Evolutionary conservation across 2,113 vertebrate genomes (phyloP).

Genomic region (Orcinus orca): DNA sequence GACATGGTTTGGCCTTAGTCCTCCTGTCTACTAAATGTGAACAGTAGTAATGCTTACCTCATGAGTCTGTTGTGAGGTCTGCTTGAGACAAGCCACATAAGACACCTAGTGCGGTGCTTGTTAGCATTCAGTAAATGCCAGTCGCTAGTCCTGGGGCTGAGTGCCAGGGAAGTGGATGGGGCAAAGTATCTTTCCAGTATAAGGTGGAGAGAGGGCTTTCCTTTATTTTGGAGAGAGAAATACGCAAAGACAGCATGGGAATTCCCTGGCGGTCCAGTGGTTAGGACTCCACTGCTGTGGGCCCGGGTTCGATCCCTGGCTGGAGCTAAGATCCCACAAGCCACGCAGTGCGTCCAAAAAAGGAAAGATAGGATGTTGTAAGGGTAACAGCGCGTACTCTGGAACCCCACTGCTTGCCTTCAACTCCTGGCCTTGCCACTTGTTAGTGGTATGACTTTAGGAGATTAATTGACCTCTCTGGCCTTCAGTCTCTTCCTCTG

Average conservation of each 20-base stretch:
- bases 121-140: not conserved
- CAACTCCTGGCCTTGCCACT: not conserved
- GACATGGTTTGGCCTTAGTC: not conserved
- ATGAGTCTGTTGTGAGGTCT: not conserved
- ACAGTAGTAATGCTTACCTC: no score
- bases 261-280: not conserved
- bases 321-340: not conserved
- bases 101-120: not conserved
- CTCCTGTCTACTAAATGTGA: not conserved
- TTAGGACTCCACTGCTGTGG: not conserved
- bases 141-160: not conserved
- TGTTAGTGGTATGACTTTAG: not conserved
- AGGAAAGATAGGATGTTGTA: not conserved
- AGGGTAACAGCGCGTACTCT: fast-evolving
- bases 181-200: not conserved
- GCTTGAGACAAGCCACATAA: not conserved
- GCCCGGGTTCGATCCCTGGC: not conserved
- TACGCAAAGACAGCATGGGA: not conserved
- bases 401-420: not conserved
- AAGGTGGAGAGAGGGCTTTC: not conserved
- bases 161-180: not conserved
- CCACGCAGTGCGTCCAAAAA: not conserved
- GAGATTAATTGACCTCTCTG: not conserved
- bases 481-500: not conserved
- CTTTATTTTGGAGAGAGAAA: not conserved